Base-by-base conservation (phyloP, 2,113 vertebrate species). In the Platichthys flesus region DNA sequence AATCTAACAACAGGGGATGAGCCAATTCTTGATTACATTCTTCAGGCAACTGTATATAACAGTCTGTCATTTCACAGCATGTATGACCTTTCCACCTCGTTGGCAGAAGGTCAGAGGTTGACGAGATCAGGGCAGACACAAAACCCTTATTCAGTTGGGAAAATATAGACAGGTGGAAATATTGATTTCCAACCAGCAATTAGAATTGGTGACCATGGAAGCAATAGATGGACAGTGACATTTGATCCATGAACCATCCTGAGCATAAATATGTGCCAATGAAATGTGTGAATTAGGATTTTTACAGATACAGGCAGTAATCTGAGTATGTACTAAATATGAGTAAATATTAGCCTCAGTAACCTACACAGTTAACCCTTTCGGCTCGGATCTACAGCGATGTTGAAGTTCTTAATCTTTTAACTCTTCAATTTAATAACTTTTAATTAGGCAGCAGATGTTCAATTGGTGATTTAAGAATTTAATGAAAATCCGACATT, bases 91-190 rank as follows among this genome's bases (percentile, higher is more conserved):
- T 74, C 18, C 5, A 6, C 28, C 15, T 6, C 3, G 16, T 26
- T 54, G 54, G 55, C 13, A 31, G 58, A n/a, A 72, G 76, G 74
- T 56, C 60, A 84, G 37, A 78, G 49, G 79, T 55, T 79, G 45
- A 77, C 62, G 35, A 79, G 15, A 76, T 60, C 20, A 59, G 16
- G 37, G n/a, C 15, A 57, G 71, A 78, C n/a, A 76, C 42, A 63
- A 49, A 55, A 37, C 16, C n/a, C 9, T 28, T 35, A 9, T 28
- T 63, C 9, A 42, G 4, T 12, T 24, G 4, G 8, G n/a, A 52
- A 37, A 49, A 52, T 37, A 54, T 56, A 31, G n/a, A 61, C 37
- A 40, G 58, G 20, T 51, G 13, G 31, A 13, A n/a, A 58, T 66
- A 76, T 51, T 67, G 71, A 83, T 57, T 26, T 52, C 14, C 61